Percentiles rank a stretch among this genome's conserved stretches.
phyloP scores from a whole-genome alignment of 2,888 invertebrate genomes.

The Dinocampus coccinellae region DNA sequence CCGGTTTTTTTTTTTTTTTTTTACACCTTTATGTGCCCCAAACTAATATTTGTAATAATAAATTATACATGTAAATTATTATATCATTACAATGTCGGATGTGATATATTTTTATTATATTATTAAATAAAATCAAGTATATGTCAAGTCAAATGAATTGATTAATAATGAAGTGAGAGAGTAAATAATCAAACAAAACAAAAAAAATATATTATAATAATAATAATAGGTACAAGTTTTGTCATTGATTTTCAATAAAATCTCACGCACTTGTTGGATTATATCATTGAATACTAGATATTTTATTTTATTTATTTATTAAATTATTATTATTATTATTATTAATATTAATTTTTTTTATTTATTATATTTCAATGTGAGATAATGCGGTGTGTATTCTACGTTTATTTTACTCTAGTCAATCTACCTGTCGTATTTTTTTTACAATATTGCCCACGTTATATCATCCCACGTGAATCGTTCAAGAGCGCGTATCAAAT shows the following conservation, averaged over 20 bases:
- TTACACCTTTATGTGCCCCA: too few species aligned
- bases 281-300: neutral
- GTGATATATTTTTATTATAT: neutral
- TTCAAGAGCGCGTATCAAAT: conserved; percentile 18
- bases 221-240: neutral
- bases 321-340: neutral
- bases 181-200: neutral
- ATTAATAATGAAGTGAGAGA: neutral
- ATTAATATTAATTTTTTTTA: neutral
- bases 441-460: conserved; percentile 26
- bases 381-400: neutral
- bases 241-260: conserved; percentile 13
- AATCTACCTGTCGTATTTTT: conserved; percentile 18
- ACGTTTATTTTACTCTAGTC: neutral
- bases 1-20: conserved; percentile 4
- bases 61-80: neutral
- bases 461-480: conserved; percentile 18
- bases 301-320: too few species aligned
- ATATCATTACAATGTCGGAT: neutral
- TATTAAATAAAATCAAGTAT: neutral
- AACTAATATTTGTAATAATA: neutral
- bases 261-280: neutral
- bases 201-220: neutral
- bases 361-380: neutral
- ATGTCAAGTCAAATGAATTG: neutral